Evolutionary conservation across 1,140 invertebrate genomes (phyloP).

Genomic region (Aphelenchoides besseyi): DNA sequence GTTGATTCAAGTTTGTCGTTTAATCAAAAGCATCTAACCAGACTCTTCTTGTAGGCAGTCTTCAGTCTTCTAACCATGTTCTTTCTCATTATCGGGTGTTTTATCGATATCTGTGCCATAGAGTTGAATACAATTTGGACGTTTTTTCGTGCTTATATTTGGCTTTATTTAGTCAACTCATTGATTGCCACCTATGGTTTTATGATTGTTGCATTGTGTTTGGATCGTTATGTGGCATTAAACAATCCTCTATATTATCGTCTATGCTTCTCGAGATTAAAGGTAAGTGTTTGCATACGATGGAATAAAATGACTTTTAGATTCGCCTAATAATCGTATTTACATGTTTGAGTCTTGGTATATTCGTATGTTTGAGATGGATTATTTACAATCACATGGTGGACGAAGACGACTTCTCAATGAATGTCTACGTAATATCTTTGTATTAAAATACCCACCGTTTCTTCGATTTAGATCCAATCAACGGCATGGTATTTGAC

Average conservation of each 20-base stretch:
- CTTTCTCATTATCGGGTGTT: constrained; percentile 27
- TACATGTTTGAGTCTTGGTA: constrained; percentile 19
- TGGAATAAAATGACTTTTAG: background rate
- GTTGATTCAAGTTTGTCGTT: constrained; percentile 25
- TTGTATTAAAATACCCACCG: too few species aligned
- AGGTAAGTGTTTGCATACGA: constrained; percentile 12
- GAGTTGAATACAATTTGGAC: constrained; percentile 16
- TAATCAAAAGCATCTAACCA: background rate
- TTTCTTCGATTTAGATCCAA: constrained; percentile 10
- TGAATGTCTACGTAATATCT: constrained; percentile 8
- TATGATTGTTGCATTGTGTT: constrained; percentile 29
- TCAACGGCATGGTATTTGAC: constrained; percentile 24
- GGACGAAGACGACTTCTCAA: background rate
- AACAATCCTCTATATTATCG: constrained; percentile 30
- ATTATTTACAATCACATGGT: constrained; percentile 14
- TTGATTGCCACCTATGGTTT: constrained; percentile 32
- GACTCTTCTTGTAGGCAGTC: constrained; percentile 24
- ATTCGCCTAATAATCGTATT: constrained; percentile 14
- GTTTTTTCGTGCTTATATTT: constrained; percentile 34
- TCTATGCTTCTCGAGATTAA: constrained; percentile 18
- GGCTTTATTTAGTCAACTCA: constrained; percentile 25
- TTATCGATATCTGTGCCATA: constrained; percentile 30
- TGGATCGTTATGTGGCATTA: constrained; percentile 31
- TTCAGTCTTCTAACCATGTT: constrained; percentile 29
- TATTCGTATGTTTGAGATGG: constrained; percentile 21